These are phyloP conservation scores for Drosophila gaucha DNA, from an alignment of 2,888 invertebrate species.

Conservation along the genomic window DNA sequence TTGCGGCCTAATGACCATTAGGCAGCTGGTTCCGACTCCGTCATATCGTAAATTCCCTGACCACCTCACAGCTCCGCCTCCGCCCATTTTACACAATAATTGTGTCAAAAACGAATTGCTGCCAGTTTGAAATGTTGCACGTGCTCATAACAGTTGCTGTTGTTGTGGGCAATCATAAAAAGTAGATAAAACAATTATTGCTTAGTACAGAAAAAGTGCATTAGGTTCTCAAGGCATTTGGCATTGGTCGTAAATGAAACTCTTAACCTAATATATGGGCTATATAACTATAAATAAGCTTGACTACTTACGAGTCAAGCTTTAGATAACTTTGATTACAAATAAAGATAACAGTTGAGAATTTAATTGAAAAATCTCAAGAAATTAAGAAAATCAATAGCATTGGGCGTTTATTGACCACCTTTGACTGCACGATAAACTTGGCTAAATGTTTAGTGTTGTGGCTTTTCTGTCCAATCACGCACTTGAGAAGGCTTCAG, in stretches of 20 bases:
- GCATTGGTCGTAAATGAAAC: slow-evolving; percentile 6
- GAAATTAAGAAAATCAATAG: slow-evolving; percentile 34
- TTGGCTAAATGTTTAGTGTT: slow-evolving; percentile 14
- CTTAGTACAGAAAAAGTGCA: slow-evolving; percentile 36
- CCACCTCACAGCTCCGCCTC: slow-evolving; percentile 9
- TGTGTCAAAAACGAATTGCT: slow-evolving; percentile 64
- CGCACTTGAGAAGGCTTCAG: slow-evolving; percentile 41
- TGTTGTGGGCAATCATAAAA: slow-evolving; percentile 28
- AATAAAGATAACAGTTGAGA: slow-evolving; percentile 9
- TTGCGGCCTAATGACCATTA: slow-evolving; percentile 44
- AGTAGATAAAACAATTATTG: slow-evolving; percentile 51
- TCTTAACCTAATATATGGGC: slow-evolving; percentile 3
- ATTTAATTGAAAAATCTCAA: slow-evolving; percentile 42
- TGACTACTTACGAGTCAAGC: slow-evolving; percentile 3
- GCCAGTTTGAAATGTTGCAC: slow-evolving; percentile 61
- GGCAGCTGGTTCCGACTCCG: slow-evolving; percentile 33
- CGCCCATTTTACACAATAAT: slow-evolving; percentile 53
- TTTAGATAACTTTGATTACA: slow-evolving; percentile 19
- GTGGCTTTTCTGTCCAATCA: slow-evolving; percentile 49
- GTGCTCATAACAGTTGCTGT: slow-evolving; percentile 42
- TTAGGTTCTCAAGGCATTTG: slow-evolving; percentile 23
- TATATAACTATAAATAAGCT: slow-evolving; percentile 21
- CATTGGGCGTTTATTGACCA: slow-evolving; percentile 28
- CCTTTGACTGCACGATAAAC: slow-evolving; percentile 3
- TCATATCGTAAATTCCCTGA: slow-evolving; percentile 24